Base-by-base conservation (phyloP, 1,140 invertebrate genomes). In the Drosophila mauritiana region DNA sequence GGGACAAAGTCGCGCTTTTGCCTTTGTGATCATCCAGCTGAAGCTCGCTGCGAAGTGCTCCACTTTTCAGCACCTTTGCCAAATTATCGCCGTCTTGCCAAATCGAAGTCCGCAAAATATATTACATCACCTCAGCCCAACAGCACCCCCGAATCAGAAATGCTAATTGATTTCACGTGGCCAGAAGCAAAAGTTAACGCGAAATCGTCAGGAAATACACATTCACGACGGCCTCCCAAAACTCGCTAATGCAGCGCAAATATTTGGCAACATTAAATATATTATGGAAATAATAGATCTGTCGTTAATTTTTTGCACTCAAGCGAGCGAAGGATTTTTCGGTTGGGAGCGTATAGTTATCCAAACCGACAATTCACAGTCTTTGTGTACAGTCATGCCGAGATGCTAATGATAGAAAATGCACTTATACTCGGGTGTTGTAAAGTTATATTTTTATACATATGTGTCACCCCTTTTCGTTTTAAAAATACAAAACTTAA, bases 111-210 rank as follows among this genome's bases (percentile, higher is more conserved):
- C n/a, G 81, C 82, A 85, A 80, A 74, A 80, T 73, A 73, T 27
- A 76, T 88, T 88, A 68, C 84, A 88, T 88, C 84, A 88, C 70
- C 58, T 27, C 49, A 37, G 1, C 37, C 36, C 45, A 45, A 25
- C 31, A 13, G 15, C 55, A 37, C 55, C 74, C 58, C 51, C 57
- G 53, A 73, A 49, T 56, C 73, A 49, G 15, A 45, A 43, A 53
- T 37, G 84, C 83, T 89, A 88, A 88, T 88, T 88, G 83, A 88
- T 80, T 88, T 83, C 83, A 89, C 83, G 84, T 88, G 83, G 79
- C 48, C 40, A 48, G 57, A 39, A 74, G 82, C 83, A 88, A 52
- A 72, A 89, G 72, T 51, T 62, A 15, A 40, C 59, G 56, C 40
- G n/a, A 62, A 62, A 31, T 46, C 36, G 36, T 3, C 55, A 54